Conservation (phyloP, 2,797 vertebrate genomes). For the Acestrorhynchus altus region DNA sequence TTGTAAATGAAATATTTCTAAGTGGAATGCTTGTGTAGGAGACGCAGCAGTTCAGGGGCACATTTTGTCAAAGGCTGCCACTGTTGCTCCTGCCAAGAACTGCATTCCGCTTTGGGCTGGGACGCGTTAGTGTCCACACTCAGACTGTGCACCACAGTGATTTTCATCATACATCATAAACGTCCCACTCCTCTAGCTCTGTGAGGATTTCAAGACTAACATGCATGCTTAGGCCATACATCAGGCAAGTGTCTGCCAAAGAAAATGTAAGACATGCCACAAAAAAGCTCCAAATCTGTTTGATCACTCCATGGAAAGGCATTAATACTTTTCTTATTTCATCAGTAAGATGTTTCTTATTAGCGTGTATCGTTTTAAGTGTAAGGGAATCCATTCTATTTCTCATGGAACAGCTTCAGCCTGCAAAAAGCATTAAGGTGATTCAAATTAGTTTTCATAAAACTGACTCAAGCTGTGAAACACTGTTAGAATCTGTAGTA, state of each 20-base stretch:
- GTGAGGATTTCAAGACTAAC: constrained; percentile 46
- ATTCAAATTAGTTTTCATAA: not conserved
- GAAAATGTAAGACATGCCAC: constrained; percentile 45
- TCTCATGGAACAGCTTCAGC: not conserved
- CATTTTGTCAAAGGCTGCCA: constrained; percentile 59
- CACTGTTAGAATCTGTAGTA: not conserved
- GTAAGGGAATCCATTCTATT: not conserved
- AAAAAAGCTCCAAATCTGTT: constrained; percentile 36
- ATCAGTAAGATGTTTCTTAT: constrained; percentile 40
- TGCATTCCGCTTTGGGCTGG: constrained; percentile 53
- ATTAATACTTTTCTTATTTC: constrained; percentile 40
- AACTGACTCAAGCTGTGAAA: not conserved
- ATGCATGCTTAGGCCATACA: constrained; percentile 47
- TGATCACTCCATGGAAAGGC: constrained; percentile 44
- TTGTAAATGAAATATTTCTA: constrained; percentile 54
- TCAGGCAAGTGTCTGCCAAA: constrained; percentile 48
- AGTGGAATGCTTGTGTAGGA: constrained; percentile 50
- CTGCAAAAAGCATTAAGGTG: constrained; percentile 9
- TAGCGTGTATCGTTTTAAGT: constrained; percentile 17
- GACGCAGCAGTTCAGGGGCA: constrained; percentile 33
- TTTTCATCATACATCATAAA: constrained; percentile 57
- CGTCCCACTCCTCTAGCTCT: constrained; percentile 34
- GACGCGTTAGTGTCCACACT: constrained; percentile 43
- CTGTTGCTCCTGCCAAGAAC: constrained; percentile 62
- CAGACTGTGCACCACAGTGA: constrained; percentile 43